Percentiles rank a stretch among this genome's conserved stretches.
phyloP scores from a whole-genome alignment of 1,140 invertebrate genomes.

The Lepidotrigona ventralis region DNA sequence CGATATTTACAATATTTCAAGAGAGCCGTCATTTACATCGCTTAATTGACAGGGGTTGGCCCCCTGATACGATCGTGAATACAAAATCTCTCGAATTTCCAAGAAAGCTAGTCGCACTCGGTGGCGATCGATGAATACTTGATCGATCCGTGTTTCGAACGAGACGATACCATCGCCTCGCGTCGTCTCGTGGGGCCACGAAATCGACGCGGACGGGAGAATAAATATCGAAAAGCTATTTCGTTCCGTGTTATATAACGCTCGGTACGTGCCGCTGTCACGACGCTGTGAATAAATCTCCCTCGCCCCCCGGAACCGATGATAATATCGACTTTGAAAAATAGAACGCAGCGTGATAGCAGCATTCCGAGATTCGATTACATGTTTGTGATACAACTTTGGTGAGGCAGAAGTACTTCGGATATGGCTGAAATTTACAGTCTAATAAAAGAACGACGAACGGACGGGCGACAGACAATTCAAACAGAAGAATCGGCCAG shows the following conservation, averaged over 20 bases:
- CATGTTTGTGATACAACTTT: no score
- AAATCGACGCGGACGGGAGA: neutral
- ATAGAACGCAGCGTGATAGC: conserved; percentile 16
- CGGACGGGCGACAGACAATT: neutral
- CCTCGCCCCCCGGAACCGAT: neutral
- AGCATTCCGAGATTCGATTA: conserved; percentile 7
- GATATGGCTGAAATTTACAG: neutral
- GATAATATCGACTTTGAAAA: conserved; percentile 33
- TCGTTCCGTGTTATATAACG: neutral
- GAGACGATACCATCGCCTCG: conserved; percentile 10
- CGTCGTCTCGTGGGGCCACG: neutral
- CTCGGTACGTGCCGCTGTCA: neutral
- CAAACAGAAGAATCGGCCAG: neutral
- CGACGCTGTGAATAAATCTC: conserved; percentile 5
- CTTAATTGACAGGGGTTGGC: conserved; percentile 38
- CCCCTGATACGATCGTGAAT: conserved; percentile 33
- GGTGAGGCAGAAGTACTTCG: neutral
- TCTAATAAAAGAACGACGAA: neutral
- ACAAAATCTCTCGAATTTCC: neutral
- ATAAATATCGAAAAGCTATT: conserved; percentile 39
- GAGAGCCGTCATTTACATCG: conserved; percentile 34
- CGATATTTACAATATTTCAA: conserved; percentile 27
- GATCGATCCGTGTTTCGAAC: conserved; percentile 24
- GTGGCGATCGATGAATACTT: conserved; percentile 38
- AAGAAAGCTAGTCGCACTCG: neutral